These are phyloP conservation scores for Platypus cylindrus DNA, from an alignment of 2,888 invertebrate species.

Conservation along the genomic window DNA sequence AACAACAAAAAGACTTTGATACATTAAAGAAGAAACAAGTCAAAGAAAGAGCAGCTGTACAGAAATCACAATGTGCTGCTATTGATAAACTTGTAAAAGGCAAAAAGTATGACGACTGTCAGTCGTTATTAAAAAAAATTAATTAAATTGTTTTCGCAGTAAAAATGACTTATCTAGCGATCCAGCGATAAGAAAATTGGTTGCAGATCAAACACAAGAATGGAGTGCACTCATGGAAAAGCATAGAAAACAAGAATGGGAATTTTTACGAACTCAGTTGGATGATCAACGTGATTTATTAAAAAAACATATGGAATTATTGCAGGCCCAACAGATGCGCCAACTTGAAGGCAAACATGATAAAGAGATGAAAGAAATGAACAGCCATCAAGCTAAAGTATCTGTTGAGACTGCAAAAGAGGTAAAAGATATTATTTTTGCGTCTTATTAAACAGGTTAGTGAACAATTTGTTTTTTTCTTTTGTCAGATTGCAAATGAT, in stretches of 20 bases:
- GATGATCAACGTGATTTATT: conserved; percentile 67
- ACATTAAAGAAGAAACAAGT: conserved; percentile 81
- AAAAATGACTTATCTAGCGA: conserved; percentile 72
- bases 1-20: conserved; percentile 93
- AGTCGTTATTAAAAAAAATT: neutral
- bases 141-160: conserved; percentile 36
- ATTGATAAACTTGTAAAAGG: conserved; percentile 91
- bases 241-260: conserved; percentile 74
- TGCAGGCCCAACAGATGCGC: conserved; percentile 77
- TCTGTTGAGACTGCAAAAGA: conserved; percentile 95
- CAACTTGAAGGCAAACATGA: conserved; percentile 84
- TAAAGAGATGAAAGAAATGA: conserved; percentile 92
- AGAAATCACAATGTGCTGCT: conserved; percentile 81
- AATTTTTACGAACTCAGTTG: conserved; percentile 64
- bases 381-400: conserved; percentile 84
- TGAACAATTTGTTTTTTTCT: neutral
- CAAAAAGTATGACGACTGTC: conserved; percentile 55
- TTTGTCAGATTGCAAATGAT: conserved; percentile 56
- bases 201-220: conserved; percentile 84
- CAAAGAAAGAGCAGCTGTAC: conserved; percentile 82
- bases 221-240: conserved; percentile 86
- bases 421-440: conserved; percentile 37
- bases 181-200: conserved; percentile 65
- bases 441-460: neutral
- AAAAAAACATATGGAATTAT: conserved; percentile 65